Percentiles rank a stretch among this genome's conserved stretches.
phyloP scores from a whole-genome alignment of 2,888 invertebrate genomes.

The Protophormia terraenovae region DNA sequence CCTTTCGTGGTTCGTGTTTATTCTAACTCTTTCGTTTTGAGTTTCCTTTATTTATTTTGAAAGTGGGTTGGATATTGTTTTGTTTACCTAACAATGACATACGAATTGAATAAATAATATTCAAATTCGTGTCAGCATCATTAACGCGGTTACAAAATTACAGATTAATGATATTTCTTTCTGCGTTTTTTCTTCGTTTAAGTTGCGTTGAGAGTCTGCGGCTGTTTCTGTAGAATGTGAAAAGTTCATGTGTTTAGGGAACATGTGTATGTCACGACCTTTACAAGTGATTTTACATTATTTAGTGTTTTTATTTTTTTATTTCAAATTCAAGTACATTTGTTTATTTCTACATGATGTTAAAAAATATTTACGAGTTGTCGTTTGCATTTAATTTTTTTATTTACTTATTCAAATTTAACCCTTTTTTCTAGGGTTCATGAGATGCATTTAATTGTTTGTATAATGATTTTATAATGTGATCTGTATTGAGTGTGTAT shows the following conservation, averaged over 20 bases:
- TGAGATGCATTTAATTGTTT: slow-evolving; percentile 29
- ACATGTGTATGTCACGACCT: slow-evolving; percentile 63
- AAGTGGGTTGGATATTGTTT: slow-evolving; percentile 28
- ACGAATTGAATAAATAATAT: slow-evolving; percentile 56
- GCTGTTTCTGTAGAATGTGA: slow-evolving; percentile 38
- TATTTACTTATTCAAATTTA: slow-evolving; percentile 19
- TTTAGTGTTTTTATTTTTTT: slow-evolving; percentile 7
- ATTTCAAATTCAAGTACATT: slow-evolving; percentile 24
- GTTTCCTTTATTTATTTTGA: neutral
- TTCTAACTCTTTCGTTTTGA: slow-evolving; percentile 24
- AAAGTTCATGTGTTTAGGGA: slow-evolving; percentile 30
- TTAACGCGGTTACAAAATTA: slow-evolving; percentile 58
- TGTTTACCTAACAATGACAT: slow-evolving; percentile 56
- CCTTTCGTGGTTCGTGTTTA: slow-evolving; percentile 35
- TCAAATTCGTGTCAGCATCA: slow-evolving; percentile 63
- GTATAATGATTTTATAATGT: slow-evolving; percentile 43
- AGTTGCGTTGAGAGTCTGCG: neutral
- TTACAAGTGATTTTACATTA: slow-evolving; percentile 52
- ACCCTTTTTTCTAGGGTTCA: slow-evolving; percentile 18
- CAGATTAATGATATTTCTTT: slow-evolving; percentile 48
- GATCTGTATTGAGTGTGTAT: neutral
- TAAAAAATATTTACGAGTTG: slow-evolving; percentile 1
- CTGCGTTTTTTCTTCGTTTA: neutral
- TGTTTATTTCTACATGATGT: neutral
- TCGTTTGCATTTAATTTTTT: neutral